Evolutionary conservation across 2,113 vertebrate species (phyloP).

Genomic region (Oreotragus oreotragus): DNA sequence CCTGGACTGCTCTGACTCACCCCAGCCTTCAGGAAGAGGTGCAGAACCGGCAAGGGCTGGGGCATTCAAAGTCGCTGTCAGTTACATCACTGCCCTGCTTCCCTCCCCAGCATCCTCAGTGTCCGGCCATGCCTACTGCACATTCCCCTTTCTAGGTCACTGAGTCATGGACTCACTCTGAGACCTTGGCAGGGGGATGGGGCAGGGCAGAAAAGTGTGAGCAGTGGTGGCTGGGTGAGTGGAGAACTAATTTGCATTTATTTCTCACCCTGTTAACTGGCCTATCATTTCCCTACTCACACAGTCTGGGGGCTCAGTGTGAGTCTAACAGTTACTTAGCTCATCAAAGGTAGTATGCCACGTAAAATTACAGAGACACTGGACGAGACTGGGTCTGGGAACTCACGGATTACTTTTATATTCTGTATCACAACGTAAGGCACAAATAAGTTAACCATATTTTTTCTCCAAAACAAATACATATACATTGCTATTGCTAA

Average conservation of each 20-base stretch:
- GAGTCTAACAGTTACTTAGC: not conserved
- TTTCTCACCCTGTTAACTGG: slow-evolving; percentile 4
- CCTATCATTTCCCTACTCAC: not conserved
- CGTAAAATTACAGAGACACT: not conserved
- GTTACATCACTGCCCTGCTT: not conserved
- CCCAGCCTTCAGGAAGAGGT: not conserved
- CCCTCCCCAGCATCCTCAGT: not conserved
- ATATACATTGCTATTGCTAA: not conserved
- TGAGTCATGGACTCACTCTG: not conserved
- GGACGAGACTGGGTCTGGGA: not conserved
- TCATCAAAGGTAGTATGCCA: not conserved
- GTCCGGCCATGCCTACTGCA: fast-evolving
- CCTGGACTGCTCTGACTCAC: not conserved
- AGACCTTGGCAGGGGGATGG: not conserved
- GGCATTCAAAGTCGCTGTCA: not conserved
- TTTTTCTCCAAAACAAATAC: not conserved
- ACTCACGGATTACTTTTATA: not conserved
- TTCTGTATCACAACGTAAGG: not conserved
- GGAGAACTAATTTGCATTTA: slow-evolving; percentile 22
- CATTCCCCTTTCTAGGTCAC: not conserved
- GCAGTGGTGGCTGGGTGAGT: not conserved
- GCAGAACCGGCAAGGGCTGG: fast-evolving
- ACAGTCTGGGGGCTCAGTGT: not conserved
- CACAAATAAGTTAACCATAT: not conserved
- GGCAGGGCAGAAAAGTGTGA: not conserved